Base-by-base conservation (phyloP, 2,888 invertebrate genomes). In the Agrotis exclamationis region DNA sequence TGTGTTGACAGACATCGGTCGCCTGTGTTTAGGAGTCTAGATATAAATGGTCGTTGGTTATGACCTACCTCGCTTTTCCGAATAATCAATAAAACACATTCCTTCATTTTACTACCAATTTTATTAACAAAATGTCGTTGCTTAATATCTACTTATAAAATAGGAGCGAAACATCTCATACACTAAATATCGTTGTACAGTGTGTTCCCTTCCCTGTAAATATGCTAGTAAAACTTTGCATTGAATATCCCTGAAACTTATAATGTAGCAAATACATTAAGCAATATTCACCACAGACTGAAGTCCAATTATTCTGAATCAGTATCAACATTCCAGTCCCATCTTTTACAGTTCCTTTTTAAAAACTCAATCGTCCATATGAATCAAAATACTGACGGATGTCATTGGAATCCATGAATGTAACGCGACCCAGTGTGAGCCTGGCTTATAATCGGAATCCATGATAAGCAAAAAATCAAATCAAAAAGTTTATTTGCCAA, bases 231-330 rank as follows among this genome's bases (percentile, higher is more conserved):
- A 53, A 53, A 53, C 24, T 24, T 14, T 16, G 53, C 24, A 54
- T 54, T 28, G 28, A 28, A 54, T 11, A 33, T 13, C n/a, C n/a
- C 56, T n/a, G 28, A 54, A 28, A 28, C 28, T 33, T n/a, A 33
- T 33, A 33, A n/a, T 33, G n/a, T n/a, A 56, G 28, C 28, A 56
- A 56, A 56, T n/a, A 56, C n/a, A 13, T 56, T 33, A 56, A 56
- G 33, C 56, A 56, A 56, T 56, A 56, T 56, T 28, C 28, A n/a
- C n/a, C n/a, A n/a, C n/a, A n/a, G n/a, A n/a, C n/a, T n/a, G n/a
- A n/a, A n/a, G n/a, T n/a, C n/a, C 28, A 54, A 28, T 54, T 28
- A 28, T 56, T 56, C 28, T 13, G 54, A 56, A 28, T 28, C 18
- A 28, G n/a, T 28, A 28, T 54, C 54, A 56, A 33, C 11, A 54